These are phyloP conservation scores for Lacerta viridis DNA, from an alignment of 2,797 vertebrate species.

Conservation along the genomic window DNA sequence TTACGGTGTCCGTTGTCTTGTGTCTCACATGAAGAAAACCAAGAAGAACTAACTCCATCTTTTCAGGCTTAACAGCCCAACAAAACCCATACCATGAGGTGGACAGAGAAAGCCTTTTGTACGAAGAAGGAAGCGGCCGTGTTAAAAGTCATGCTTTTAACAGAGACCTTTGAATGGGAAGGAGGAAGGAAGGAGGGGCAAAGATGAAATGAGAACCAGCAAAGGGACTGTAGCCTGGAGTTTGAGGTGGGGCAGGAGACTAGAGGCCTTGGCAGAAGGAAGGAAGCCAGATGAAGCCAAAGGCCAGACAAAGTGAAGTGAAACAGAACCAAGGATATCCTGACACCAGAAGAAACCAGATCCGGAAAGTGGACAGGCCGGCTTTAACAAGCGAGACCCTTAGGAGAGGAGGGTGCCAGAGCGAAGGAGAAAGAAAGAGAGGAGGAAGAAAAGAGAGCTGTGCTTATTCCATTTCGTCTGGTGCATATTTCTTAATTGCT, in stretches of 20 bases:
- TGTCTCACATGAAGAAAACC: too few relatives aligned
- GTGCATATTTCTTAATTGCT: neutral
- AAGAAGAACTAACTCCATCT: too few relatives aligned
- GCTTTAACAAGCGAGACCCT: neutral
- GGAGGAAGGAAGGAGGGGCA: neutral
- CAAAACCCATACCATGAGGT: neutral
- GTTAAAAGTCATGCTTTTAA: neutral
- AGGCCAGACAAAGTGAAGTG: constrained; percentile 10
- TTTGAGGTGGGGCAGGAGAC: constrained; percentile 12
- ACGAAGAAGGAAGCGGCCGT: neutral
- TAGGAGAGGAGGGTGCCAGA: neutral
- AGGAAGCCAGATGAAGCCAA: constrained; percentile 22
- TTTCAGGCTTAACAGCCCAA: neutral
- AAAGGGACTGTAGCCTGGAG: neutral
- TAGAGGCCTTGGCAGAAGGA: constrained; percentile 42
- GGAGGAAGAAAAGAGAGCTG: neutral
- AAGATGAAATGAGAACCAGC: neutral
- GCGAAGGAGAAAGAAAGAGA: neutral
- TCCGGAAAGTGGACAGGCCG: constrained; percentile 16
- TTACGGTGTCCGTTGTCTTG: too few relatives aligned
- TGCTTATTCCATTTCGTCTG: neutral
- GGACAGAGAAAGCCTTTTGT: neutral
- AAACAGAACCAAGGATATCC: constrained; percentile 17
- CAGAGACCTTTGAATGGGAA: neutral
- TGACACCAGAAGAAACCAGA: neutral